Evolutionary conservation across 2,797 vertebrate species (phyloP), one percentile per base, ranked within the genome.

Genomic region (Eupleurogrammus muticus): DNA sequence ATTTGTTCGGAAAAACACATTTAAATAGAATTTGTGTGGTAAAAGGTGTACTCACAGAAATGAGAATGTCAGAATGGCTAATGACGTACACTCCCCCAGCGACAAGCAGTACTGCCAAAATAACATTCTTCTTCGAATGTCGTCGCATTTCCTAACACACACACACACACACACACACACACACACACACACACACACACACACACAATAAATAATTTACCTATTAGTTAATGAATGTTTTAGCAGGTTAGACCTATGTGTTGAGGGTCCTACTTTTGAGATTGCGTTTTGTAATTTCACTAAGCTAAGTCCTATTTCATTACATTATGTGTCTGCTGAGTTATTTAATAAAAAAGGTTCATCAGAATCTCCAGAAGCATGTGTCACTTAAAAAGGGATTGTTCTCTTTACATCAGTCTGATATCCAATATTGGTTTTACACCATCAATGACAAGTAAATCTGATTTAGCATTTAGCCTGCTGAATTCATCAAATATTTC

Each of bases 121-220:
- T 20, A 9, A 42, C 36, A 44, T 42, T 77, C 71, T 77, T 86
- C 73, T 76, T 87, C 69, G 54, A 52, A 68, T 73, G 24, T 59
- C 63, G 78, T 51, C 83, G 68, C 93, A 94, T 94, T 51, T 81
- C 73, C 73, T 86, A 5, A 40, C 46, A 20, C 17, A 40, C 50
- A 54, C 11, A 58, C 24, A 24, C 17, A 24, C 48, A 54, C 34
- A 55, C 32, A 23, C 21, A 13, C 14, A 50, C 36, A 50, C 40
- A 48, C 40, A 61, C 21, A 61, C 32, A 53, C 19, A 12, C 23
- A 60, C 55, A 38, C 23, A 62, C 44, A 51, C 47, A 48, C 55
- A 47, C 62, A 21, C n/a, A 16, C 24, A 57, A 36, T 81, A 44
- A 82, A 85, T 75, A 75, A 77, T 84, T 82, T 34, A 89, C 21